Conservation (phyloP, 2,113 vertebrate species). For the Gadus macrocephalus region DNA sequence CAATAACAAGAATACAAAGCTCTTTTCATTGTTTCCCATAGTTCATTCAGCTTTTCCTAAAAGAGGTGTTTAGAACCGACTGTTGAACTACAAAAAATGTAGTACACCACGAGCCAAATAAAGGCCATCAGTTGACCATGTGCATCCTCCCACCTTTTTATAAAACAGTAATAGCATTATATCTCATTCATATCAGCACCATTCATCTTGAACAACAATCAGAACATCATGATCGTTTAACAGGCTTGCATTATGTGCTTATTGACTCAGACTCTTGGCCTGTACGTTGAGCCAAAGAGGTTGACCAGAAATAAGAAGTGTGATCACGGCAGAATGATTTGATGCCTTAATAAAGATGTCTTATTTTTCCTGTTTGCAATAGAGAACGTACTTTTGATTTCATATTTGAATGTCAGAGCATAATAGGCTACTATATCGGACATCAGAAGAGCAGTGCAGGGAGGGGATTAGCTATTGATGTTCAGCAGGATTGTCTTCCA, state of each 20-base stretch:
- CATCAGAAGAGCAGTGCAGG: slow-evolving; percentile 13
- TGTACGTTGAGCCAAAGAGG: slow-evolving; percentile 55
- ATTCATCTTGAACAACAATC: slow-evolving; percentile 8
- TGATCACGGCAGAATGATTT: slow-evolving; percentile 13
- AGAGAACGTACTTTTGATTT: neutral
- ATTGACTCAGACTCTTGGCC: slow-evolving; percentile 12
- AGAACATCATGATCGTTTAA: neutral
- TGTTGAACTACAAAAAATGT: slow-evolving; percentile 39
- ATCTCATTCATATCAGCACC: slow-evolving; percentile 16
- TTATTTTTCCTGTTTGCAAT: slow-evolving; percentile 30
- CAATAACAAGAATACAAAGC: slow-evolving; percentile 1
- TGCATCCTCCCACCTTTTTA: slow-evolving; percentile 7
- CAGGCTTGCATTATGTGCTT: slow-evolving; percentile 2
- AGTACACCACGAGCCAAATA: slow-evolving; percentile 26
- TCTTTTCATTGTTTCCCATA: slow-evolving; percentile 3
- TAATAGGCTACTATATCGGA: slow-evolving; percentile 3
- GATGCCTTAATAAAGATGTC: slow-evolving; percentile 46
- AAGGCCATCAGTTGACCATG: slow-evolving; percentile 27
- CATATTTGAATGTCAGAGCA: slow-evolving; percentile 10
- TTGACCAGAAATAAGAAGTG: slow-evolving; percentile 18
- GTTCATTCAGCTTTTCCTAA: slow-evolving; percentile 1
- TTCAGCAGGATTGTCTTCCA: slow-evolving; percentile 49
- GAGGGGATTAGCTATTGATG: slow-evolving; percentile 2
- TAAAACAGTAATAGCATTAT: neutral
- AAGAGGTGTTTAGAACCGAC: slow-evolving; percentile 39